These are phyloP conservation scores for Actinopyga echinites DNA, from an alignment of 53 echinoderm and acorn worm species.

Conservation along the genomic window DNA sequence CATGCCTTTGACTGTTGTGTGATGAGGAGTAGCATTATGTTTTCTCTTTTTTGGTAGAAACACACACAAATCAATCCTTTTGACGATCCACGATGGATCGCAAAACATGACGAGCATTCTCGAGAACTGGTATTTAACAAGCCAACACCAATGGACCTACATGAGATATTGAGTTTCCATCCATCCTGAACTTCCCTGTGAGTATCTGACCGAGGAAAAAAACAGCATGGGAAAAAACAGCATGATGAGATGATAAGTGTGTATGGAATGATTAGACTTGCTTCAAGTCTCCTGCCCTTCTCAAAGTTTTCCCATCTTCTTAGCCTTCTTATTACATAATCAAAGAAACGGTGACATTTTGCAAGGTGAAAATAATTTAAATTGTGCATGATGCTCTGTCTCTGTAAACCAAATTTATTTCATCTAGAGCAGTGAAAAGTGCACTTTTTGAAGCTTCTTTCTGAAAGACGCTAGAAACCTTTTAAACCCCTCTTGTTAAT, in stretches of 20 bases:
- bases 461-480: too few species aligned
- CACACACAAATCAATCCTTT: background rate
- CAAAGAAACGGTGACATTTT: too few species aligned
- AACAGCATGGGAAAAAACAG: constrained; percentile 32
- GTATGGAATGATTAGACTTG: background rate
- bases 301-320: background rate
- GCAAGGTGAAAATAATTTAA: too few species aligned
- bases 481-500: too few species aligned
- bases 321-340: too few species aligned
- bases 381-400: too few species aligned
- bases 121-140: constrained; percentile 10
- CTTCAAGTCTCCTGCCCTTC: background rate
- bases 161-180: constrained; percentile 35
- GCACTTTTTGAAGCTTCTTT: too few species aligned
- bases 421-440: too few species aligned
- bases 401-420: too few species aligned
- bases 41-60: background rate
- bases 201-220: constrained; percentile 29
- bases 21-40: background rate
- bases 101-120: constrained; percentile 13
- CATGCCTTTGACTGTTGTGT: constrained; percentile 9
- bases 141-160: constrained; percentile 43
- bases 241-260: background rate
- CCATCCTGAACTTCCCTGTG: constrained; percentile 37
- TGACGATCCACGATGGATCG: background rate